Evolutionary conservation across 2,888 invertebrate species (phyloP).

Genomic region (Dynastes tityus): DNA sequence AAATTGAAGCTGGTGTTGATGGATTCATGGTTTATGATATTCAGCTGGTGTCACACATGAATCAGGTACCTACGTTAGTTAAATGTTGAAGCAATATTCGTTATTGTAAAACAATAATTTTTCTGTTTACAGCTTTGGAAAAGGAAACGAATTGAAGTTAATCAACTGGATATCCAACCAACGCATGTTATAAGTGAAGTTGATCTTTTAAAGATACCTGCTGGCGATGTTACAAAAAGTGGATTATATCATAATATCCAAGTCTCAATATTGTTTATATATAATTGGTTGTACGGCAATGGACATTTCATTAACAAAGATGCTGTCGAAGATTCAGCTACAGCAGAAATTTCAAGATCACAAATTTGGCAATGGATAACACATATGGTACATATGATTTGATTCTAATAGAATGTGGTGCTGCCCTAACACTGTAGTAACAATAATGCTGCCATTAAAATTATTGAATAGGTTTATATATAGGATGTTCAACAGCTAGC

Average conservation of each 20-base stretch:
- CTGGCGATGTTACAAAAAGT: conserved; percentile 76
- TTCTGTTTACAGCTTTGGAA: conserved; percentile 52
- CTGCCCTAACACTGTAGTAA: no score
- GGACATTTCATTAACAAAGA: conserved; percentile 80
- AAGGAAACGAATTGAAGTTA: conserved; percentile 65
- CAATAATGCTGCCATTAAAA: no score
- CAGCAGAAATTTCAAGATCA: conserved; percentile 82
- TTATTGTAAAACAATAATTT: not conserved
- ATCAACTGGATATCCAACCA: conserved; percentile 72
- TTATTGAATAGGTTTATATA: no score
- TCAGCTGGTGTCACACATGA: conserved; percentile 74
- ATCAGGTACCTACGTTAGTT: conserved; percentile 68
- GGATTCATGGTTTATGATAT: conserved; percentile 82
- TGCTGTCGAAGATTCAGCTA: conserved; percentile 82
- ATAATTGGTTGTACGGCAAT: conserved; percentile 79
- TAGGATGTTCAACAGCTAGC: no score
- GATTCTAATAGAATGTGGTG: no score
- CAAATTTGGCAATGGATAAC: conserved; percentile 85
- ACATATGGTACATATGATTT: conserved; percentile 71
- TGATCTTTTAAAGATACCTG: conserved; percentile 75
- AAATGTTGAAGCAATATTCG: not conserved
- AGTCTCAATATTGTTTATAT: conserved; percentile 79
- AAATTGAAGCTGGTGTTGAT: conserved; percentile 77
- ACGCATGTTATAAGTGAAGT: conserved; percentile 68
- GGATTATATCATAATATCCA: conserved; percentile 79